Evolutionary conservation across 2,113 vertebrate species (phyloP).

Genomic region (Tragelaphus strepsiceros): DNA sequence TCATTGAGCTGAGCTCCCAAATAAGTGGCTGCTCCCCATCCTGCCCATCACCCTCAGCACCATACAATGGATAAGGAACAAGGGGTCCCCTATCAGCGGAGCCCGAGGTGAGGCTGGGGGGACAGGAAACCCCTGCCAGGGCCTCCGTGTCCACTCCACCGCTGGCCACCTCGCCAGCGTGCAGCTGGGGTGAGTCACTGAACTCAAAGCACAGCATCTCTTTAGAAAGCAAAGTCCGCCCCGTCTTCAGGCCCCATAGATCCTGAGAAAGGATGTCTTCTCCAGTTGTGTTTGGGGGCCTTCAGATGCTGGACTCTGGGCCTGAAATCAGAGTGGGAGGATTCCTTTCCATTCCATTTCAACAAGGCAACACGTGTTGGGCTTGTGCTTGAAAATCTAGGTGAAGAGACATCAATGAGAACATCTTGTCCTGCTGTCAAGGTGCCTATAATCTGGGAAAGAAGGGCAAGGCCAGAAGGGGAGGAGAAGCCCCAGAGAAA

Average conservation of each 20-base stretch:
- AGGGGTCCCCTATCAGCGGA: background rate
- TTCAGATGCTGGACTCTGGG: background rate
- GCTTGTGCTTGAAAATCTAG: background rate
- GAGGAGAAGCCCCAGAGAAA: background rate
- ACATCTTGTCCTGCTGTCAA: background rate
- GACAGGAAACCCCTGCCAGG: background rate
- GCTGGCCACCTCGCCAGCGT: background rate
- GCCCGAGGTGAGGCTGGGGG: accelerated
- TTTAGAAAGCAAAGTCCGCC: background rate
- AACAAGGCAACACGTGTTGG: background rate
- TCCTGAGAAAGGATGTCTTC: background rate
- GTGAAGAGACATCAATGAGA: background rate
- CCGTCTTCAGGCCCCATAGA: accelerated
- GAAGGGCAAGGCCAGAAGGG: background rate
- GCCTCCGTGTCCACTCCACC: background rate
- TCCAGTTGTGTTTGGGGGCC: no score
- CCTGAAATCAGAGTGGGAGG: background rate
- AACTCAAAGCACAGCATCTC: background rate
- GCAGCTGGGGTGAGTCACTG: background rate
- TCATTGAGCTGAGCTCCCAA: background rate
- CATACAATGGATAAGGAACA: background rate
- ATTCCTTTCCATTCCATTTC: background rate
- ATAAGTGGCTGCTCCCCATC: background rate
- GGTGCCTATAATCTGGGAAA: background rate
- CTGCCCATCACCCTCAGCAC: background rate